phyloP scores from a whole-genome alignment of 2,888 invertebrate genomes.

The Gari tellinella region DNA sequence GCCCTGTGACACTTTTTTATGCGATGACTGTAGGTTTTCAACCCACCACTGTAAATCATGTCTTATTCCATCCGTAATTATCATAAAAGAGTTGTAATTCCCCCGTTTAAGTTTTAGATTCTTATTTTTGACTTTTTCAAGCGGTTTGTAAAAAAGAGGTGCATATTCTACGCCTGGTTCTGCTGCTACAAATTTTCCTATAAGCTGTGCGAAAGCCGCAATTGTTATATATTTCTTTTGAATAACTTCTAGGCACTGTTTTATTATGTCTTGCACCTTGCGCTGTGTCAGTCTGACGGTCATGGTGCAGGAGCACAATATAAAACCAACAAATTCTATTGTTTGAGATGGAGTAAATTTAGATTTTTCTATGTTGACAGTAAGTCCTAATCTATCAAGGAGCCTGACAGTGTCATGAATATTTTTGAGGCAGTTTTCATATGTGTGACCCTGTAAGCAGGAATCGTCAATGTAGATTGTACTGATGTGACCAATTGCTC shows the following conservation, averaged over 20 bases:
- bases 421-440: too few relatives aligned
- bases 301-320: slow-evolving; percentile 47
- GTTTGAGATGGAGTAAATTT: slow-evolving; percentile 35
- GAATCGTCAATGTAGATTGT: slow-evolving; percentile 48
- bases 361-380: slow-evolving; percentile 55
- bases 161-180: slow-evolving; percentile 55
- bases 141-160: slow-evolving; percentile 38
- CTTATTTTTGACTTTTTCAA: too few relatives aligned
- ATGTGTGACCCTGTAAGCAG: too few relatives aligned
- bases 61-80: neutral
- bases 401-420: slow-evolving; percentile 22
- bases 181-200: slow-evolving; percentile 48
- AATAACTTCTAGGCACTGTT: slow-evolving; percentile 25
- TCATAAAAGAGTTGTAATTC: too few relatives aligned
- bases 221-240: slow-evolving; percentile 26
- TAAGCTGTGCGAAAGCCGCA: slow-evolving; percentile 35
- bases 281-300: slow-evolving; percentile 27
- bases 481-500: slow-evolving; percentile 23
- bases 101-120: too few relatives aligned
- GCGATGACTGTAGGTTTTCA: neutral
- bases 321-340: slow-evolving; percentile 51
- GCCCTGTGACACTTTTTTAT: slow-evolving; percentile 4
- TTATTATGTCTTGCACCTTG: slow-evolving; percentile 14
- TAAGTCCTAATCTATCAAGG: too few relatives aligned
- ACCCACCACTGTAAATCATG: slow-evolving; percentile 10